Conservation (phyloP, 1,140 invertebrate genomes). For the Listronotus oregonensis region DNA sequence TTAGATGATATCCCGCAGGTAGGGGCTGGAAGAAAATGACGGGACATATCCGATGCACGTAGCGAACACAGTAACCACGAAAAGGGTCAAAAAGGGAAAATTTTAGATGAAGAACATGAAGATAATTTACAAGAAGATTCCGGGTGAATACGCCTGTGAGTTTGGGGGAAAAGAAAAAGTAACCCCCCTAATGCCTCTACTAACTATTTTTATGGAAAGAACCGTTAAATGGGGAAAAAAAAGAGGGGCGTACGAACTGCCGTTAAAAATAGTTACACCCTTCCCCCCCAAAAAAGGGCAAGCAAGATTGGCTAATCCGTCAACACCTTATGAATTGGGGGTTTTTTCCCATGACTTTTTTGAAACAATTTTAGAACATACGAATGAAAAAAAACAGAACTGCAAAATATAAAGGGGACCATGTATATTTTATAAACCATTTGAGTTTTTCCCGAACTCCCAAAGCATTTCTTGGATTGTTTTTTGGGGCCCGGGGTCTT, state of each 20-base stretch:
- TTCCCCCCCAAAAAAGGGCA: conserved; percentile 17
- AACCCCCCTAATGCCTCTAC: no score
- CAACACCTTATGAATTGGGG: conserved; percentile 13
- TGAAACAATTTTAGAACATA: conserved; percentile 18
- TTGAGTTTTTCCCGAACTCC: conserved; percentile 13
- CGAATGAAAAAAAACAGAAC: conserved; percentile 18
- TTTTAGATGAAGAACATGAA: no score
- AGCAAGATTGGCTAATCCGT: conserved; percentile 1
- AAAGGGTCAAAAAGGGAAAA: no score
- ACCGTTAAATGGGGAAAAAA: conserved; percentile 19
- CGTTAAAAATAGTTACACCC: conserved; percentile 15
- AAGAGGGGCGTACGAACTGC: background rate
- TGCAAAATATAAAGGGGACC: conserved; percentile 4
- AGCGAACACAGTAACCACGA: no score
- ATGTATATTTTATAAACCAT: conserved; percentile 12
- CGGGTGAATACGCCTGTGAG: no score
- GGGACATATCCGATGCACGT: no score
- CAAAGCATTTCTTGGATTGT: conserved; percentile 13
- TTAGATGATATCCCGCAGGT: no score
- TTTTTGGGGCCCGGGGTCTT: conserved; percentile 17
- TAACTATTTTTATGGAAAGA: conserved; percentile 14
- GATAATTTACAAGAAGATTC: no score
- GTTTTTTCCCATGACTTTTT: conserved; percentile 16
- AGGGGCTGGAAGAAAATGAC: no score
- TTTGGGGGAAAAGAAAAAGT: no score